Evolutionary conservation across 2,888 invertebrate species (phyloP).

Genomic region (Lasioglossum leucozonium): DNA sequence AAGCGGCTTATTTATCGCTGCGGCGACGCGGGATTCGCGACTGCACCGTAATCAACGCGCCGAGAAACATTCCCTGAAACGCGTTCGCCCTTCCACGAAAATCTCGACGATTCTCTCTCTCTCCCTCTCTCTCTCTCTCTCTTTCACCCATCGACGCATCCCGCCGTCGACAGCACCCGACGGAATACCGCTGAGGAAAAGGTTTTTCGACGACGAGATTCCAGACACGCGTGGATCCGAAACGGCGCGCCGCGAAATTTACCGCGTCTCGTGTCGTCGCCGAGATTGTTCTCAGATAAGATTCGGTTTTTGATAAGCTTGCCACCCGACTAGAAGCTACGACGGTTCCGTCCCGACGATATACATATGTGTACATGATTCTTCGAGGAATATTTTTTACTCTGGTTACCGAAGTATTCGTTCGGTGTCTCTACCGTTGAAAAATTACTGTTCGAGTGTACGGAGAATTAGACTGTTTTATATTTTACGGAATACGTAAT

Average conservation of each 20-base stretch:
- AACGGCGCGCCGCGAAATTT: constrained; percentile 18
- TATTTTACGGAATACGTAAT: not conserved
- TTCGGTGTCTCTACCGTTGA: not conserved
- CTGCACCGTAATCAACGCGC: constrained; percentile 56
- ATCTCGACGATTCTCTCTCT: not conserved
- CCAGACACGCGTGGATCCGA: constrained; percentile 30
- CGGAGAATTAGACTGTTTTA: not conserved
- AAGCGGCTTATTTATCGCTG: constrained; percentile 74
- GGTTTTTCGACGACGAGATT: constrained; percentile 34
- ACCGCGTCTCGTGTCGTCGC: not conserved
- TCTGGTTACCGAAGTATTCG: not conserved
- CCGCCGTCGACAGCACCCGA: not conserved
- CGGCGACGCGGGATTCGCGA: constrained; percentile 51
- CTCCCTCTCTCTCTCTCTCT: not conserved
- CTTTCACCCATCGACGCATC: not conserved
- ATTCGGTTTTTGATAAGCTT: constrained; percentile 8
- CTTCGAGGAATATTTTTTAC: constrained; percentile 2
- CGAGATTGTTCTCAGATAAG: constrained; percentile 7
- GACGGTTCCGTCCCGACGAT: not conserved
- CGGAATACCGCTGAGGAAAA: not conserved
- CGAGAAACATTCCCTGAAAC: constrained; percentile 41
- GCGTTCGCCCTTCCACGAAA: constrained; percentile 5
- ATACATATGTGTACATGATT: not conserved
- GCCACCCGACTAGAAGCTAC: not conserved
- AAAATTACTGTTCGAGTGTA: not conserved